These are phyloP conservation scores for Sthenelais limicola DNA, from an alignment of 2,888 invertebrate species.

Conservation along the genomic window DNA sequence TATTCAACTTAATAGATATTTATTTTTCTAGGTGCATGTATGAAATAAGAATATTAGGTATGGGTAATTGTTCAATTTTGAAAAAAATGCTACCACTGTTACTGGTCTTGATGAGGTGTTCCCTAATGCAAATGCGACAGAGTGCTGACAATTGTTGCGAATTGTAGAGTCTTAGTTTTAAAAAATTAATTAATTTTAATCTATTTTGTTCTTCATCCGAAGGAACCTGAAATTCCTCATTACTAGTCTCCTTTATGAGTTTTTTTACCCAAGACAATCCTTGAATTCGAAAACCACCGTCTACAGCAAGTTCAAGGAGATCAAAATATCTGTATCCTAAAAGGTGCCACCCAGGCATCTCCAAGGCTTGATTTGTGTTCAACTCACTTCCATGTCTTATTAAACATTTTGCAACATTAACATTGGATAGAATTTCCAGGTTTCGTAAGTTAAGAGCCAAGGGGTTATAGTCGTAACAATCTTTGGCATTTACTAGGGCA, in stretches of 20 bases:
- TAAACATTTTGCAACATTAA: conserved; percentile 21
- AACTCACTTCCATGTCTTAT: conserved; percentile 25
- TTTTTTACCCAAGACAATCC: conserved; percentile 19
- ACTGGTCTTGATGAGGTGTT: neutral
- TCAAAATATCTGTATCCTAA: conserved; percentile 10
- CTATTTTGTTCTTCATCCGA: too few relatives aligned
- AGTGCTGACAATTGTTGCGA: neutral
- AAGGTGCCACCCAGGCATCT: conserved; percentile 9
- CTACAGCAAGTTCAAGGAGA: conserved; percentile 6
- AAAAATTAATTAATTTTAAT: neutral
- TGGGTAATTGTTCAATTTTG: conserved; percentile 30
- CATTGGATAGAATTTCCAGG: conserved; percentile 4
- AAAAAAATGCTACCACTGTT: conserved; percentile 38
- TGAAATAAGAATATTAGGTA: conserved; percentile 15
- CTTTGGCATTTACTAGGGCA: conserved; percentile 28
- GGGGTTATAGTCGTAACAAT: conserved; percentile 28
- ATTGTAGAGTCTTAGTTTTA: neutral
- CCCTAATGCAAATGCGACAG: conserved; percentile 14
- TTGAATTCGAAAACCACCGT: conserved; percentile 16
- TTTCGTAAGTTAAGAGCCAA: conserved; percentile 13
- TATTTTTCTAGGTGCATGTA: conserved; percentile 34
- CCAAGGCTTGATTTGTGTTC: conserved; percentile 23
- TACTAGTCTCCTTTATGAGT: conserved; percentile 27
- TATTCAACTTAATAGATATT: too few relatives aligned
- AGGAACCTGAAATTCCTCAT: too few relatives aligned